These are phyloP conservation scores for Lophotis ruficrista DNA, from an alignment of 2,113 vertebrate species.

Conservation along the genomic window DNA sequence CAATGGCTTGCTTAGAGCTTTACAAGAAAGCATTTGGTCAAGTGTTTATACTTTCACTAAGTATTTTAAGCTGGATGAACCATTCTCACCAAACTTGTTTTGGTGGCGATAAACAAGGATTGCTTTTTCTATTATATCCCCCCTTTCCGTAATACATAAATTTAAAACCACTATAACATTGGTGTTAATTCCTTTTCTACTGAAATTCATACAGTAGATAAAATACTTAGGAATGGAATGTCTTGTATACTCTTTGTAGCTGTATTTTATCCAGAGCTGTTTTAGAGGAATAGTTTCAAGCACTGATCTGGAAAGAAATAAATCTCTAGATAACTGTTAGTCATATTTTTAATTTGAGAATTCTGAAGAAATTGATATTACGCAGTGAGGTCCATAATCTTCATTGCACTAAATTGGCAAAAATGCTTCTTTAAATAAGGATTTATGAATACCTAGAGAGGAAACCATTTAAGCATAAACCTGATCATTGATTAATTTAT, in stretches of 20 bases:
- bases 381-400: background rate
- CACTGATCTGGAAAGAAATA: background rate
- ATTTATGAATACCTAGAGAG: background rate
- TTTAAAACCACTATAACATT: background rate
- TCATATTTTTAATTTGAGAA: background rate
- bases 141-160: background rate
- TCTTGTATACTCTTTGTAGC: background rate
- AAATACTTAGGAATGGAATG: background rate
- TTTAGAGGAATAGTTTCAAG: background rate
- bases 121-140: background rate
- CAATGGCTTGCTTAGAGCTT: background rate
- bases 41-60: conserved; percentile 20
- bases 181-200: background rate
- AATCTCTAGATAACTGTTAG: background rate
- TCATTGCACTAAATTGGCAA: background rate
- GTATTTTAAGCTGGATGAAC: conserved; percentile 56
- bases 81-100: background rate
- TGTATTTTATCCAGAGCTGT: background rate
- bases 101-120: conserved; percentile 46
- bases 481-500: background rate
- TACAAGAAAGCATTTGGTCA: conserved; percentile 28
- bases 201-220: background rate
- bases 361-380: background rate
- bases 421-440: background rate
- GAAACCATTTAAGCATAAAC: background rate